Evolutionary conservation across 2,113 vertebrate genomes (phyloP), one percentile per base, ranked within the genome.

Genomic region (Chunga burmeisteri): DNA sequence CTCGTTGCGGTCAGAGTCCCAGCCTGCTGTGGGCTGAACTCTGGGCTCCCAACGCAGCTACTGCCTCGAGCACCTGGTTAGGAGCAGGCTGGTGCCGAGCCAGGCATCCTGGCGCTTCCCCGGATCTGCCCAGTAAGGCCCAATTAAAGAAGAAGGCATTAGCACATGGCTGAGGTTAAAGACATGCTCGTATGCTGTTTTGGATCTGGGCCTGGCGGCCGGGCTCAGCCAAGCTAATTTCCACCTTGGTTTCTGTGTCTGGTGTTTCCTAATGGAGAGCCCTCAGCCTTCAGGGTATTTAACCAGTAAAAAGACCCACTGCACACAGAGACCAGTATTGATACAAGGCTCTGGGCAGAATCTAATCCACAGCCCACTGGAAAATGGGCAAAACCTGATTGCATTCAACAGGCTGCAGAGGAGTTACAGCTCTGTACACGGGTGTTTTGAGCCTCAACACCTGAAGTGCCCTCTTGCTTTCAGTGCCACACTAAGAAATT

Each of bases 201-300:
- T 63, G 59, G 59, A 73, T 73, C 26, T 47, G 80, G 63, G 56
- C 73, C 52, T 46, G 58, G 42, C 44, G 36, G 23, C 36, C 40
- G 66, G 47, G 36, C 72, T 80, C 86, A 62, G 53, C 53, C 47
- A 50, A 66, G n/a, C 71, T 86, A 7, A 81, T 73, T 78, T 86
- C 81, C 42, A 58, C 77, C 66, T 86, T 58, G 42, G 53, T 86
- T 93, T 72, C 65, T 73, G 59, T 38, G 66, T 47, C 86, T 95
- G 71, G 59, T 25, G 44, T 62, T 78, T 55, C 21, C 40, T 92
- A 81, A 81, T 11, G 16, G 68, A 65, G 26, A 38, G 11, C 21
- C 26, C 59, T 85, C 26, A 29, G 71, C 61, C 38, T 52, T 71
- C 3, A 1, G 22, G 36, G 14, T 58, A 50, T 86, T 46, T 52